Evolutionary conservation across 2,888 invertebrate genomes (phyloP), one percentile per base, ranked within the genome.

Genomic region (Hydropsyche betteni): DNA sequence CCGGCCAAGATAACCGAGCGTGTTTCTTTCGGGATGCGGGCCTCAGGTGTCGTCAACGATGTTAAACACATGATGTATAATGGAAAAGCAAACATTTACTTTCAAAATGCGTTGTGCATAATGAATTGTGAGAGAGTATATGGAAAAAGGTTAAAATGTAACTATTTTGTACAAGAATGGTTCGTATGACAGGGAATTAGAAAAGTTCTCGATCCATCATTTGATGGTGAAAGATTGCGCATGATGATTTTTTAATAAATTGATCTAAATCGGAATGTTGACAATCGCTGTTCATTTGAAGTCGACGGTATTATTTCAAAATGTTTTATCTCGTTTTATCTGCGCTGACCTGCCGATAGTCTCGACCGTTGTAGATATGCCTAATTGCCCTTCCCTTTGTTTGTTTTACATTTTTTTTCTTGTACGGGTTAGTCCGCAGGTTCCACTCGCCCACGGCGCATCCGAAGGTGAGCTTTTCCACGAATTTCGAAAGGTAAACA

Each of bases 331-430:
- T 58, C 44, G 36, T 61, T 72, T 72, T 72, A 72, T 72, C 72
- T 72, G 58, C 58, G 72, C 64, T 12, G 72, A 72, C 52, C 61
- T 36, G 61, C 64, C 64, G 72, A 72, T 61, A 53, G 55, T 72
- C 55, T 34, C 70, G 53, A 53, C 70, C 33, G 51, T 70, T 44
- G 70, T 70, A 53, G 72, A 72, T 72, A 72, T 72, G 72, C 72
- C 72, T 72, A 72, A 72, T 72, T 72, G 72, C 72, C 52, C 72
- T 72, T 53, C 14, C 55, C 72, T 72, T 55, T 72, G 72, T 72
- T 72, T 72, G 72, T 72, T 72, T 72, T 52, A 72, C 36, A 36
- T 36, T 55, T 58, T 61, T 55, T 72, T 58, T 36, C 36, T 36
- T 64, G 61, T 61, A 10, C 24, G 33, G 7, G 61, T 61, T 24